Evolutionary conservation across 2,888 invertebrate species (phyloP), one percentile per base, ranked within the genome.

Genomic region (Metopia argyrocephala): DNA sequence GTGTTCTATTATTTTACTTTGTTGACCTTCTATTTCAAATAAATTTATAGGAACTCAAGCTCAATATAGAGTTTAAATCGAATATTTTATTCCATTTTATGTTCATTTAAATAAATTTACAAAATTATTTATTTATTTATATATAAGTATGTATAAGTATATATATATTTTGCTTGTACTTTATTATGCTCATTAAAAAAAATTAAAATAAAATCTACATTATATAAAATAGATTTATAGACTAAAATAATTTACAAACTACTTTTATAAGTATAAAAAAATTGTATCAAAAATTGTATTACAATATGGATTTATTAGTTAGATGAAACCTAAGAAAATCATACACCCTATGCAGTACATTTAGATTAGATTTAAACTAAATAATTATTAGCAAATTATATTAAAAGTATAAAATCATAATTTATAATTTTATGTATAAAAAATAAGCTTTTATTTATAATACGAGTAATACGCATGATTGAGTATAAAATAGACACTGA

Each of bases 161-260:
- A 84, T 84, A 86, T 87, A 86, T 83, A 76, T 68, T 85, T 57
- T 84, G 62, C 84, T 88, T 88, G 88, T 88, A 88, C 88, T 88
- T 81, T 88, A 82, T 87, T 86, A 86, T 89, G 88, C 88, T 89
- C 89, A 78, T 86, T 84, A 83, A 84, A 81, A 76, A 85, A 82
- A 74, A 85, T 84, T 83, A 82, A 62, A 48, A 56, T 28, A 64
- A 66, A 78, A 66, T 31, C 64, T 79, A 66, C 48, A 59, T 0
- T 2, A 65, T 45, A 52, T 21, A 48, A 52, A 31, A 56, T 52
- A 25, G 48, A 52, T 48, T 18, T 68, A 59, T 21, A 65, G 45
- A 71, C 75, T 82, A 70, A 84, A 61, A 25, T 66, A 56, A 76
- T 74, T 80, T 74, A 66, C 70, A 78, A 78, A 76, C 54, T 84